A percentile compares a stretch with the other conserved stretches of the same genome.
Conservation (phyloP, 2,888 invertebrate genomes). For the Lottia gigantea region DNA sequence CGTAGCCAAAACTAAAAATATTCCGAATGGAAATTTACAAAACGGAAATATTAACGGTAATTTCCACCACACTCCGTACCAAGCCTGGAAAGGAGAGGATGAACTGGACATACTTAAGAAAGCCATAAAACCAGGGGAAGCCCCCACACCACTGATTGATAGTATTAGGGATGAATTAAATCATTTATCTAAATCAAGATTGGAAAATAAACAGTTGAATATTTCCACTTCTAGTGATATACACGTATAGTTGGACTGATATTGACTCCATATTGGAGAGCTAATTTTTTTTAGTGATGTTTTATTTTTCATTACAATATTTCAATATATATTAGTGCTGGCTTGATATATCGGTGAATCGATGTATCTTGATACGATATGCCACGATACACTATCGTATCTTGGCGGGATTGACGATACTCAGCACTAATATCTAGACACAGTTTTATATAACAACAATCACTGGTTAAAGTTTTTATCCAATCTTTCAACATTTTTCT, state of each 20-base stretch:
- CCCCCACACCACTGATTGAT: constrained; percentile 26
- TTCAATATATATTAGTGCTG: too few species aligned
- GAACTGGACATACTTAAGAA: constrained; percentile 30
- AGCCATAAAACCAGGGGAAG: constrained; percentile 21
- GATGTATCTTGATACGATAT: too few species aligned
- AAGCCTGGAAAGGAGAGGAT: constrained; percentile 21
- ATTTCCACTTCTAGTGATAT: neutral
- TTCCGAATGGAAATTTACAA: constrained; percentile 6
- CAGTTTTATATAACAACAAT: too few species aligned
- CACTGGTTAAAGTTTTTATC: too few species aligned
- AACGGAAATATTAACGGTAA: neutral
- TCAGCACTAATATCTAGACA: too few species aligned
- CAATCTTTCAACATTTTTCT: too few species aligned
- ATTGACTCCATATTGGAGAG: too few species aligned
- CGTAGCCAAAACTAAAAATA: constrained; percentile 10
- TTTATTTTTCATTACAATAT: too few species aligned
- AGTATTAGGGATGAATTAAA: constrained; percentile 32
- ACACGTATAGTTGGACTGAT: neutral
- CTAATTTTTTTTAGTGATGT: too few species aligned
- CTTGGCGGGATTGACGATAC: too few species aligned
- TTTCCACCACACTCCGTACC: constrained; percentile 7
- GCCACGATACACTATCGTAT: too few species aligned
- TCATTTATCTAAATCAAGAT: constrained; percentile 8
- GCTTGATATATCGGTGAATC: too few species aligned
- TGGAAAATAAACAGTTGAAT: neutral